Evolutionary conservation across 2,113 vertebrate species (phyloP), one percentile per base, ranked within the genome.

Genomic region (Planiliza haematocheilus): DNA sequence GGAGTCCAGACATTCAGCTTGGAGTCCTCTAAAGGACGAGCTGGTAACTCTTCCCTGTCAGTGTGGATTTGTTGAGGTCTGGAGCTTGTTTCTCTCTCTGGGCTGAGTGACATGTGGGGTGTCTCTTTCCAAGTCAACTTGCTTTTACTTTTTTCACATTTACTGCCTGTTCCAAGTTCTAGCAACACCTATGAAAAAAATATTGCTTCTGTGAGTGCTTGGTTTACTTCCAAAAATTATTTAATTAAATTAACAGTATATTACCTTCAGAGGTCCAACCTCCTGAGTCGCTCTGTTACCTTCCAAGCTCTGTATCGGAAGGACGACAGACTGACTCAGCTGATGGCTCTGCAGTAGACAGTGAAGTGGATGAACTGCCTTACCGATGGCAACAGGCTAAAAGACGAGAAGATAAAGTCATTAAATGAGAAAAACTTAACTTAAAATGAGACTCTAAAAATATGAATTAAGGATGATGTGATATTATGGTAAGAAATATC

Each of bases 181-280:
- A 99, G 13, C 10, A 94, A 95, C 1, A 98, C 94, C 97, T 99
- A 67, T 34, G 43, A 71, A 64, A 79, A 13, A 10, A 10, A 18
- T 0, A 10, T 11, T 11, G 20, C 0, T 34, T 20, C 0, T 14
- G 0, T 51, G 1, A 34, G 9, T 5, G 55, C 17, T 70, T 20
- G 4, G 7, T 7, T 20, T 45, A 73, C 13, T 18, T 73, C 8
- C 4, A 34, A 70, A 60, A 10, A 48, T 18, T 1, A 51, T 17
- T 55, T 9, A 18, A 48, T n/a, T n/a, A 53, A 39, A 67, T 21
- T 34, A 64, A 41, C n/a, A 46, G 12, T 12, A 8, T 3, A 21
- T 70, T 91, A 98, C 98, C 95, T 95, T 95, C 1, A 99, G 93
- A 10, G 94, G 94, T 13, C 96, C 97, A 46, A 95, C 55, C 38